Evolutionary conservation across 2,797 vertebrate species (phyloP), one percentile per base, ranked within the genome.

Genomic region (Poeciliopsis paucimaculata): DNA sequence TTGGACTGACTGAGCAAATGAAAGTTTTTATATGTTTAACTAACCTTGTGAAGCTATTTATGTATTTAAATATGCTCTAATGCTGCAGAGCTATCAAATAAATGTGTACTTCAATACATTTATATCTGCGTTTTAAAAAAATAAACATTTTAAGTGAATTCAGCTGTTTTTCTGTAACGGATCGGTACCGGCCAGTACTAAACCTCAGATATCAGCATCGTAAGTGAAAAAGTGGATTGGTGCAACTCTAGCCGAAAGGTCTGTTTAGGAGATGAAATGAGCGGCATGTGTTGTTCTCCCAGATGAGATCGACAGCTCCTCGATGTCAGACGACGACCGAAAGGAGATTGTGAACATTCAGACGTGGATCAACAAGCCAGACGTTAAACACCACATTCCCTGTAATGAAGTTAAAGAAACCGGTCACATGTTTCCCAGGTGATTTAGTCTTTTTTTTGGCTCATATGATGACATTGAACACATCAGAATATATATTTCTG

Each of bases 231-330:
- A 15, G 4, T 47, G 46, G 46, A 18, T 47, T 1, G 15, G 15
- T 5, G 46, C 4, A 16, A 15, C 46, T 5, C 23, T 4, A 3
- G 41, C 23, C 1, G 13, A 51, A n/a, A 5, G 31, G 2, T 60
- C 6, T 18, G 73, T 66, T 74, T 47, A 39, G 64, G 72, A 0
- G 72, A 36, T 16, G 0, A 62, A 49, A 18, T 7, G 0, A 73
- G 9, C 0, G 23, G 1, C 20, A 8, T 51, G 9, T 45, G 5
- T 49, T 64, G 13, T 31, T 20, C 41, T 15, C 2, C 0, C 78
- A 99, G 98, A 99, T 95, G 98, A 99, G 95, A 98, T 99, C 55
- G 98, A 99, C 94, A 99, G 97, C 89, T 99, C 98, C 0, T 99
- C 98, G 23, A 98, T 98, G 95, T 99, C 98, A 0, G 98, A 99